Conservation (phyloP, 2,888 invertebrate species). For the Parnassius smintheus region DNA sequence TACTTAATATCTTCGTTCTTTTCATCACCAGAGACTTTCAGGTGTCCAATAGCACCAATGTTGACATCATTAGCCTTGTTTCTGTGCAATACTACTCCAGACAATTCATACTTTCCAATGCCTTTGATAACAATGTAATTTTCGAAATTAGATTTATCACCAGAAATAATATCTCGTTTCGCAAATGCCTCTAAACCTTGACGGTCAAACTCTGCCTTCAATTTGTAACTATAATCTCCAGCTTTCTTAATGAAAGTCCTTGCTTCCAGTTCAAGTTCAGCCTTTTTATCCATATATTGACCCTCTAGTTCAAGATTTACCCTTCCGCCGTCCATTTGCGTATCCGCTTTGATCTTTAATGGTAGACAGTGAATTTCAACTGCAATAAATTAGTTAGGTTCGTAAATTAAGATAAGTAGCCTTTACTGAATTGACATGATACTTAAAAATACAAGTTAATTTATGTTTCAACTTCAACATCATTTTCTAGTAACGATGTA, state of each 20-base stretch:
- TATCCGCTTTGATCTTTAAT: conserved; percentile 76
- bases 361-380: conserved; percentile 79
- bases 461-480: too few species aligned
- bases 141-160: conserved; percentile 82
- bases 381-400: conserved; percentile 36
- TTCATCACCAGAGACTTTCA: conserved; percentile 75
- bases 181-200: conserved; percentile 72
- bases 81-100: conserved; percentile 80
- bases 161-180: conserved; percentile 78
- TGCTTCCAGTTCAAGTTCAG: conserved; percentile 82
- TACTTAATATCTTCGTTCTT: conserved; percentile 81
- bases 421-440: too few species aligned
- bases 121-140: conserved; percentile 81
- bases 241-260: conserved; percentile 66
- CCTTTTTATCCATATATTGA: conserved; percentile 80
- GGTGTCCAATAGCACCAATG: conserved; percentile 77
- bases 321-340: conserved; percentile 79
- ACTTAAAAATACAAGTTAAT: too few species aligned
- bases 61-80: conserved; percentile 78
- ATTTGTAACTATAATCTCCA: conserved; percentile 66
- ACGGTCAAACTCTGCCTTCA: conserved; percentile 51
- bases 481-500: too few species aligned
- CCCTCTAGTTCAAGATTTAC: conserved; percentile 80
- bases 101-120: conserved; percentile 83
- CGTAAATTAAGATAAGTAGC: too few species aligned